Evolutionary conservation across 64 coral and sea anemone genomes (phyloP), one percentile per base, ranked within the genome.

Genomic region (Cladopsammia gracilis): DNA sequence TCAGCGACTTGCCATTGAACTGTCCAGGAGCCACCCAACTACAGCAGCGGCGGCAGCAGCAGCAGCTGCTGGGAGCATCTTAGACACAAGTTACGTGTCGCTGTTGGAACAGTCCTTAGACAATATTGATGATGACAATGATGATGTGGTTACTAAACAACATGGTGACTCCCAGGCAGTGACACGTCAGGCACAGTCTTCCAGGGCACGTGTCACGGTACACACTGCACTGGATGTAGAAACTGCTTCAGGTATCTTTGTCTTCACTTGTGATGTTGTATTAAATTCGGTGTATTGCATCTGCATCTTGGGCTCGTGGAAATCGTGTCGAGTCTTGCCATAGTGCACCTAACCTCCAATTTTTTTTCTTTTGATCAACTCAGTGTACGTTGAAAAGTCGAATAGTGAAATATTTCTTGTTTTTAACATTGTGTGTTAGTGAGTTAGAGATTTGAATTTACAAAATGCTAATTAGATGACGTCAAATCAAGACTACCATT

Each of bases 221-320:
- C 89, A 91, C 79, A 99, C 91, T 76, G 91, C 98, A n/a, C 64
- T 99, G 24, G 98, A 99, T 92, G 98, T 99, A n/a, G 98, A 99
- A 59, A 91, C 89, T 62, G 88, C 83, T 14, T 92, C 98, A 85
- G 91, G 94, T 99, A 91, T 22, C 8, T 6, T 48, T 18, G 0
- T 72, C 6, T 67, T n/a, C 48, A 7, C 16, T 56, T 12, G 4
- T 6, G 53, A 56, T 34, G 34, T 34, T 34, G 34, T 34, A 34
- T 34, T 34, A 34, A 34, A 34, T 34, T 34, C 34, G 34, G 34
- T 34, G 34, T 34, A 34, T 2, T 34, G 34, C 34, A 34, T 34
- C 34, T 34, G 34, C 34, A 34, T 34, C 34, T 34, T 34, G 34
- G 34, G 34, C 34, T 34, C 34, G 34, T 34, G 34, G 34, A 34